A percentile compares a stretch with the other conserved stretches of the same genome.
Conservation (phyloP, 2,113 vertebrate genomes). For the Coregonus clupeaformis region DNA sequence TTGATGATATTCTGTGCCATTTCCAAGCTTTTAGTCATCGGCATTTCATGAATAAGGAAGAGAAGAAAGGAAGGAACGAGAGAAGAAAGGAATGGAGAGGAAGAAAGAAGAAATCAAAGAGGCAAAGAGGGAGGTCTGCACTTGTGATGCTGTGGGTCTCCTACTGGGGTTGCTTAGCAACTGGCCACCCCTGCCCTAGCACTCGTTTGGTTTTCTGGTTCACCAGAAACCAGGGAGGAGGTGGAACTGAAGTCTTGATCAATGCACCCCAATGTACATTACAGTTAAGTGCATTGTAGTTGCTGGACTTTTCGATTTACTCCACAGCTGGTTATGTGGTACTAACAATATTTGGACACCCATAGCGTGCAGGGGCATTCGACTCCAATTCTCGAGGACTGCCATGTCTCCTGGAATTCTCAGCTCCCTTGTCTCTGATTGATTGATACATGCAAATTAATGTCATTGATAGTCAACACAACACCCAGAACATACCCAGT, state of each 20-base stretch:
- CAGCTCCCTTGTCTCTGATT: neutral
- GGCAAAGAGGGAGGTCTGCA: slow-evolving; percentile 38
- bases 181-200: slow-evolving; percentile 50
- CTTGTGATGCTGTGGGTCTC: slow-evolving; percentile 43
- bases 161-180: slow-evolving; percentile 61
- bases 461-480: neutral
- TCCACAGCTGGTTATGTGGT: neutral
- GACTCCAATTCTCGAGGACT: neutral
- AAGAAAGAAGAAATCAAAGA: neutral
- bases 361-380: neutral
- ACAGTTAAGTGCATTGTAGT: neutral
- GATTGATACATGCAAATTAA: neutral
- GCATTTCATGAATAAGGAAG: too few species aligned
- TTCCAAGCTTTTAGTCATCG: too few species aligned
- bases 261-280: neutral
- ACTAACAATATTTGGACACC: neutral
- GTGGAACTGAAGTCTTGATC: slow-evolving; percentile 9
- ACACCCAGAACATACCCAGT: slow-evolving; percentile 86
- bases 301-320: neutral
- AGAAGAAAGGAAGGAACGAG: too few species aligned
- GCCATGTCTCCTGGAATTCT: neutral
- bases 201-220: slow-evolving; percentile 51
- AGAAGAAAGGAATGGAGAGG: slow-evolving; percentile 21
- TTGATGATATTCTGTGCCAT: too few species aligned
- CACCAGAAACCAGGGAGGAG: slow-evolving; percentile 56